Conservation (phyloP, 2,113 vertebrate genomes). For the Gallinago jamesoni region DNA sequence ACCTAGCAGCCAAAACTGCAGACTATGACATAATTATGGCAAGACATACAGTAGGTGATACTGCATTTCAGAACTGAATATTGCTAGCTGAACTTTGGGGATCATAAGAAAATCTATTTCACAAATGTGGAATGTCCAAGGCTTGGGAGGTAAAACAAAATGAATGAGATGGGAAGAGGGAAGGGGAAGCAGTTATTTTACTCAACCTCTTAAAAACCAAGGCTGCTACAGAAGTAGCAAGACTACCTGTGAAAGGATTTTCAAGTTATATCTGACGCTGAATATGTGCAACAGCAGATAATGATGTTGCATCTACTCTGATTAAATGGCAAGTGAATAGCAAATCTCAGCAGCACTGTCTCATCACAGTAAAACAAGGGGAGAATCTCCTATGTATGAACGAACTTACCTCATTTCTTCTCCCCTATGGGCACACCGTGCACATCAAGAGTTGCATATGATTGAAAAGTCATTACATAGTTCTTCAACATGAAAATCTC, state of each 20-base stretch:
- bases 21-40: neutral
- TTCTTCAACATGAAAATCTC: neutral
- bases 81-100: neutral
- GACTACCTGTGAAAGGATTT: neutral
- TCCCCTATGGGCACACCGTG: neutral
- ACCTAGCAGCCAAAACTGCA: neutral
- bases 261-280: neutral
- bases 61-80: neutral
- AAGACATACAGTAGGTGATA: neutral
- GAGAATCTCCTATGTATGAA: neutral
- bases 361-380: no score
- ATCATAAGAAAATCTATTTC: neutral
- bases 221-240: neutral
- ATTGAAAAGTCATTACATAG: neutral
- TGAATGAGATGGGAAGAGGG: neutral
- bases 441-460: neutral
- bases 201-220: neutral
- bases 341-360: no score
- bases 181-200: neutral
- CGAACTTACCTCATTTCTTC: neutral
- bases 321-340: no score
- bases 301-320: no score
- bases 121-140: neutral
- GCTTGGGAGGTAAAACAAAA: neutral
- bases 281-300: neutral